Evolutionary conservation across 2,888 invertebrate genomes (phyloP).

Genomic region (Diaprepes abbreviatus): DNA sequence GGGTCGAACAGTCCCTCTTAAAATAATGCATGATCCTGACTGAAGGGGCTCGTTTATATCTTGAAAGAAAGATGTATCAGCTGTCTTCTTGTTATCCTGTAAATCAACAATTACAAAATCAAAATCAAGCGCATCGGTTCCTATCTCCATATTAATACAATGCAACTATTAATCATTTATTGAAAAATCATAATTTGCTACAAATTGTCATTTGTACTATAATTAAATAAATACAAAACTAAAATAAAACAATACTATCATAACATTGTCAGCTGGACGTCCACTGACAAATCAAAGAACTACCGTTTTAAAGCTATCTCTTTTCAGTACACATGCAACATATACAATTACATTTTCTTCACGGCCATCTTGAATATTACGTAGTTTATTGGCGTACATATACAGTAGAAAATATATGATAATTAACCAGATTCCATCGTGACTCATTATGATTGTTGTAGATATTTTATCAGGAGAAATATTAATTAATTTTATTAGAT

Average conservation of each 20-base stretch:
- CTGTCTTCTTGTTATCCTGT: constrained; percentile 46
- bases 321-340: constrained; percentile 11
- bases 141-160: constrained; percentile 50
- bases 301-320: constrained; percentile 22
- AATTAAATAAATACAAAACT: constrained; percentile 11
- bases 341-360: constrained; percentile 19
- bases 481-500: constrained; percentile 3
- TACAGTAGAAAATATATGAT: constrained; percentile 11
- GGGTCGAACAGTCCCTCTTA: constrained; percentile 54
- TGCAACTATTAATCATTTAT: background rate
- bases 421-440: constrained; percentile 16
- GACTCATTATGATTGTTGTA: constrained; percentile 6
- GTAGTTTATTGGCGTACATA: constrained; percentile 8
- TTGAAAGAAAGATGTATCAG: constrained; percentile 50
- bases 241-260: background rate
- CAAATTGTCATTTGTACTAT: background rate
- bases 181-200: background rate
- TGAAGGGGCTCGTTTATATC: constrained; percentile 56
- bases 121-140: constrained; percentile 53
- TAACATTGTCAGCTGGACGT: background rate
- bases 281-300: background rate
- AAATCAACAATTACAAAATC: constrained; percentile 55
- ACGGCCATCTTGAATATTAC: constrained; percentile 31
- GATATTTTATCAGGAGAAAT: background rate
- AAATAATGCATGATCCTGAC: constrained; percentile 57